These are phyloP conservation scores for Physeter macrocephalus DNA, from an alignment of 2,113 vertebrate genomes.

Conservation along the genomic window DNA sequence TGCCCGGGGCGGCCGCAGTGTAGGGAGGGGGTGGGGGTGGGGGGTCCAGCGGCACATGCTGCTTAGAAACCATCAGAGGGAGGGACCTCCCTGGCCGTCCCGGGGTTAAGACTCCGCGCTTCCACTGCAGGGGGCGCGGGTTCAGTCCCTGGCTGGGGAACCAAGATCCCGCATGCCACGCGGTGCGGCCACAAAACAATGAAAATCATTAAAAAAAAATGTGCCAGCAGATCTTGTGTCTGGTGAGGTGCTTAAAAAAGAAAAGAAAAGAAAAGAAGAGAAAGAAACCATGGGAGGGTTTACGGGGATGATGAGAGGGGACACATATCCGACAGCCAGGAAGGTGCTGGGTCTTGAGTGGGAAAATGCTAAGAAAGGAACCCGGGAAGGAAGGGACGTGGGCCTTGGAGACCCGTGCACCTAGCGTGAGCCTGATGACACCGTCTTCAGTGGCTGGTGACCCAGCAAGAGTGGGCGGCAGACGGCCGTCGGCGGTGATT, in stretches of 20 bases:
- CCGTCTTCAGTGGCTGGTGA: accelerated
- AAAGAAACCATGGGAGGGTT: neutral
- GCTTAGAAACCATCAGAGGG: neutral
- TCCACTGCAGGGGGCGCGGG: too few species aligned
- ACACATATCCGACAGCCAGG: neutral
- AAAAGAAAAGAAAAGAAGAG: too few species aligned
- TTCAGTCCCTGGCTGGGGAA: too few species aligned
- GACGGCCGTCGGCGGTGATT: neutral
- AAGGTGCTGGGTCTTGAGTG: neutral
- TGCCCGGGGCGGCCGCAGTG: accelerated
- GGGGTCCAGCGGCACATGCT: accelerated
- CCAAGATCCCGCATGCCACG: too few species aligned
- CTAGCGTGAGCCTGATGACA: accelerated
- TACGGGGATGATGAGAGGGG: neutral
- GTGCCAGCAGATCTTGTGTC: too few species aligned
- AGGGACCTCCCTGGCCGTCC: too few species aligned
- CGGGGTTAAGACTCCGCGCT: too few species aligned
- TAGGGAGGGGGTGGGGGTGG: neutral
- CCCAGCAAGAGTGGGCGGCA: accelerated
- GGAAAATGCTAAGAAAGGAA: neutral
- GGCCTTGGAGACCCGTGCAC: too few species aligned
- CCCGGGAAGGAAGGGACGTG: accelerated
- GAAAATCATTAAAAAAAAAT: too few species aligned
- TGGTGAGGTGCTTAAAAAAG: too few species aligned
- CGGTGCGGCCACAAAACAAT: too few species aligned